Conservation (phyloP, 1,140 invertebrate species). For the Bombyx mori region DNA sequence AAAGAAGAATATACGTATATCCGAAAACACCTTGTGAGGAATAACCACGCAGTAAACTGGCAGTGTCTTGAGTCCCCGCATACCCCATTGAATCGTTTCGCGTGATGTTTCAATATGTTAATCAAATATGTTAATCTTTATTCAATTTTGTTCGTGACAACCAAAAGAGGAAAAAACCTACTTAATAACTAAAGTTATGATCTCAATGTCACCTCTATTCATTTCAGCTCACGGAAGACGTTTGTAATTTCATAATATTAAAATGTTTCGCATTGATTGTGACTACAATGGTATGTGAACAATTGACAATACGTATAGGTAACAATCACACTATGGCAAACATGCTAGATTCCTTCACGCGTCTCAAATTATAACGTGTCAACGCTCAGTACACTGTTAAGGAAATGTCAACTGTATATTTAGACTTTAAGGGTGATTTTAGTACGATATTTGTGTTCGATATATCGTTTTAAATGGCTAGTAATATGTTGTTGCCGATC, state of each 20-base stretch:
- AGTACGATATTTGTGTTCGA: neutral
- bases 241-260: slow-evolving; percentile 70
- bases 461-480: neutral
- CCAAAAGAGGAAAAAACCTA: neutral
- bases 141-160: neutral
- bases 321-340: slow-evolving; percentile 2
- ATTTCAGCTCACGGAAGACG: slow-evolving; percentile 48
- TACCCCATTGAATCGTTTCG: too few species aligned
- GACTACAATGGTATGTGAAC: slow-evolving; percentile 47
- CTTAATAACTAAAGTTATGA: too few species aligned
- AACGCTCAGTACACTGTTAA: neutral
- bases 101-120: neutral
- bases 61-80: too few species aligned
- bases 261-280: slow-evolving; percentile 67
- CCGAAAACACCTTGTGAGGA: too few species aligned
- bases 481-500: slow-evolving; percentile 3
- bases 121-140: neutral
- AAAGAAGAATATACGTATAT: too few species aligned
- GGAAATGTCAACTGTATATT: neutral
- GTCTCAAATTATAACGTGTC: neutral
- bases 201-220: too few species aligned
- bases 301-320: slow-evolving; percentile 24
- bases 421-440: too few species aligned
- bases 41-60: too few species aligned
- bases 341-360: neutral